A percentile compares a stretch with the other conserved stretches of the same genome.
Evolutionary conservation across 2,797 vertebrate species (phyloP).

Genomic region (Austrolebias charrua): DNA sequence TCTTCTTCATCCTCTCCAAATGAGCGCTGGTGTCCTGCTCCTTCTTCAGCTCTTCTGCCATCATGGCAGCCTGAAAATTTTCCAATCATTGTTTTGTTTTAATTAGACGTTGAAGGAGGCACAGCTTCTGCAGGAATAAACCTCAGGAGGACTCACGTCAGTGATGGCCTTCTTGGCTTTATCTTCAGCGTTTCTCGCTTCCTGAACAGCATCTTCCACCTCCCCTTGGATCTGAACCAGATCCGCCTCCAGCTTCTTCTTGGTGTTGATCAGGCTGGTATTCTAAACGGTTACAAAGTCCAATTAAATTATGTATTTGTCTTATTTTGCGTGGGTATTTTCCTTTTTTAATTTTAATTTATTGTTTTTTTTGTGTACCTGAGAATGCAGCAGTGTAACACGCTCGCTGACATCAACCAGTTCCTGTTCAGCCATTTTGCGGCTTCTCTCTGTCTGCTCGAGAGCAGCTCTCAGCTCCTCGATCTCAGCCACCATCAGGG

Average conservation of each 20-base stretch:
- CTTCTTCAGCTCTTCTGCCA: conserved; percentile 95
- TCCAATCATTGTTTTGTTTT: neutral
- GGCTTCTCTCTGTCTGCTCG: conserved; percentile 86
- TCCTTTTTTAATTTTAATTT: too few species aligned
- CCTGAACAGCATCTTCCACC: conserved; percentile 85
- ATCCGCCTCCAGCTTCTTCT: conserved; percentile 88
- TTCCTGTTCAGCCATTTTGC: conserved; percentile 88
- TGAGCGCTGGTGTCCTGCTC: conserved; percentile 93
- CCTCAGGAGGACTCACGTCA: conserved; percentile 77
- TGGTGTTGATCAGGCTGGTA: conserved; percentile 80
- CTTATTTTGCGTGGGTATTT: neutral
- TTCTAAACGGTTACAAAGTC: conserved; percentile 72
- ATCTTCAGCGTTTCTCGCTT: conserved; percentile 89
- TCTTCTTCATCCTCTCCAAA: conserved; percentile 94
- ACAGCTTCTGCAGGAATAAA: neutral
- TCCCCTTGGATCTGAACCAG: conserved; percentile 85
- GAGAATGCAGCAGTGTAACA: conserved; percentile 82
- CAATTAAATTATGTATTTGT: neutral
- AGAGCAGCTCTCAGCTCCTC: conserved; percentile 86
- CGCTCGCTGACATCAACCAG: conserved; percentile 84
- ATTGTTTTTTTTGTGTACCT: too few species aligned
- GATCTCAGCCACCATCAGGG: conserved; percentile 85
- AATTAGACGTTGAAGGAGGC: too few species aligned
- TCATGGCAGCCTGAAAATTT: conserved; percentile 87
- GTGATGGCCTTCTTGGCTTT: conserved; percentile 94